Conservation (phyloP, 2,113 vertebrate genomes). For the Gymnocephalus cernua region DNA sequence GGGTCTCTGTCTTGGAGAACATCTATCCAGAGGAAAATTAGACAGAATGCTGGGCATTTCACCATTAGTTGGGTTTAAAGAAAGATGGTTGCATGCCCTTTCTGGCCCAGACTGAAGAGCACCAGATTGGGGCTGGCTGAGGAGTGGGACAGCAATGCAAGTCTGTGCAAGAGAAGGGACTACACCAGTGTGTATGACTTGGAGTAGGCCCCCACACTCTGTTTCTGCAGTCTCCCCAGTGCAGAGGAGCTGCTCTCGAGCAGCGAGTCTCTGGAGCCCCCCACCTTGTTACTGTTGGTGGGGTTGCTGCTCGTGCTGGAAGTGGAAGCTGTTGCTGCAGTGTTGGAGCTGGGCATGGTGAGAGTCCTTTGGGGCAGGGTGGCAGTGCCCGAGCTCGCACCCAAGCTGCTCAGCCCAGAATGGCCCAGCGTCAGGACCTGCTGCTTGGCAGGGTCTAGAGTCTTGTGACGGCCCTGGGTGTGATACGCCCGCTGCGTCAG, state of each 20-base stretch:
- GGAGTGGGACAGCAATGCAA: constrained; percentile 58
- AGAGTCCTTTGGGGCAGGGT: constrained; percentile 98
- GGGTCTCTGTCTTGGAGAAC: constrained; percentile 68
- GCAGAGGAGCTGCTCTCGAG: constrained; percentile 96
- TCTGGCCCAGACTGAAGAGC: constrained; percentile 58
- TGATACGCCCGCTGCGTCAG: constrained; percentile 93
- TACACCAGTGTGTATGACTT: constrained; percentile 99
- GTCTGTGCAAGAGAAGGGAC: constrained; percentile 66
- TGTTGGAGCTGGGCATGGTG: constrained; percentile 89
- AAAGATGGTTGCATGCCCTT: constrained; percentile 65
- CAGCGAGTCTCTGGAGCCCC: constrained; percentile 97
- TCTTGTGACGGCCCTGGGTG: constrained; percentile 94
- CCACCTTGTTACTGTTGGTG: constrained; percentile 88
- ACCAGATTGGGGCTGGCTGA: constrained; percentile 61
- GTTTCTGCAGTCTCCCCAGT: constrained; percentile 94
- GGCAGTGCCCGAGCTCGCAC: constrained; percentile 85
- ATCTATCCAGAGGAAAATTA: constrained; percentile 55
- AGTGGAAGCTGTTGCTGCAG: constrained; percentile 81
- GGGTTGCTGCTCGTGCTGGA: constrained; percentile 83
- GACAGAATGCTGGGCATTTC: constrained; percentile 64
- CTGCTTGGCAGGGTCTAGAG: constrained; percentile 92
- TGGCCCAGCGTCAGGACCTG: constrained; percentile 91
- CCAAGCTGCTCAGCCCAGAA: constrained; percentile 84
- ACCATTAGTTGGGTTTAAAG: constrained; percentile 65
- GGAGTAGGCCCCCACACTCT: constrained; percentile 93